Evolutionary conservation across 2,797 vertebrate species (phyloP).

Genomic region (Miichthys miiuy): DNA sequence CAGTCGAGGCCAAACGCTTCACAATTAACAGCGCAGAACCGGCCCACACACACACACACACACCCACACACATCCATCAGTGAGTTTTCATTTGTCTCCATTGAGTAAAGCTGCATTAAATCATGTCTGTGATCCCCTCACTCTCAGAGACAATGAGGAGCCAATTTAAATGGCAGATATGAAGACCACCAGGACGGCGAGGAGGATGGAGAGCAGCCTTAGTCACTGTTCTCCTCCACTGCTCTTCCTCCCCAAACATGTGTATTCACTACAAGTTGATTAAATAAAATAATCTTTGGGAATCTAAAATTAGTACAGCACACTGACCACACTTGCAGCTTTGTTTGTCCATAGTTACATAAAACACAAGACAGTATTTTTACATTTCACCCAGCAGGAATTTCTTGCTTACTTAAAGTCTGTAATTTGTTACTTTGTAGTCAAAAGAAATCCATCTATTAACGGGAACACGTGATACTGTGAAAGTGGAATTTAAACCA

Average conservation of each 20-base stretch:
- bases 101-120: constrained; percentile 80
- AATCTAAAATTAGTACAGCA: constrained; percentile 18
- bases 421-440: background rate
- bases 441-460: background rate
- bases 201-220: constrained; percentile 30
- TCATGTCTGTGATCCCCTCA: constrained; percentile 75
- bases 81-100: constrained; percentile 83
- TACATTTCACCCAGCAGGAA: background rate
- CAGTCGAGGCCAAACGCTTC: constrained; percentile 82
- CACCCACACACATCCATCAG: constrained; percentile 76
- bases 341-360: background rate
- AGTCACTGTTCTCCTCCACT: constrained; percentile 41
- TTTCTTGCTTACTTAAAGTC: background rate
- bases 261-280: constrained; percentile 7
- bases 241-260: constrained; percentile 36
- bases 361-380: background rate
- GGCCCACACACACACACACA: constrained; percentile 50
- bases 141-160: constrained; percentile 79
- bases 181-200: constrained; percentile 69
- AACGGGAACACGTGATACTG: too few relatives aligned
- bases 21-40: constrained; percentile 82
- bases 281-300: constrained; percentile 15
- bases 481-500: background rate
- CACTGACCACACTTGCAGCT: background rate
- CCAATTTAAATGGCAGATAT: constrained; percentile 69